Base-by-base conservation (phyloP, 1,140 invertebrate genomes). In the Ganaspis sp. region DNA sequence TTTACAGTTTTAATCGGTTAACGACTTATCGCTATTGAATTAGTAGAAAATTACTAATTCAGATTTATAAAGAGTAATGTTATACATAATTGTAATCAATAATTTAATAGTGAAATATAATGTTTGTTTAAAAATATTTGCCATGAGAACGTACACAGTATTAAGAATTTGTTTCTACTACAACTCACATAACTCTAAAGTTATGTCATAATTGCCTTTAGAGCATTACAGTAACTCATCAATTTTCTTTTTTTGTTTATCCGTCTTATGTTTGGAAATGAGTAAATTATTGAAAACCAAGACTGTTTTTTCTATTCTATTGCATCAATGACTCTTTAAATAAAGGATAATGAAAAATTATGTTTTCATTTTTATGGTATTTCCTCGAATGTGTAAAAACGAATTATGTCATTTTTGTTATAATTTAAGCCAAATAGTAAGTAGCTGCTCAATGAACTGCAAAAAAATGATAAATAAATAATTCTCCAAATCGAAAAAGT, bases 201-300 rank as follows among this genome's bases (percentile, higher is more conserved):
- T 69, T 74, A 74, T 53, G 19, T 53, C 17, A 58, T 49, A 26
- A 58, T 23, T 9, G n/a, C 2, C 53, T 58, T 58, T 21, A 9
- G 19, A 58, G 53, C 9, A 19, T 21, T 23, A 21, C 9, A 23
- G 4, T 23, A 21, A 21, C 53, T 21, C 53, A 58, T 58, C 53
- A 58, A 58, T 58, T 21, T 58, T 23, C 17, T 5, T 23, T 54
- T 23, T 37, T 49, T 38, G 23, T 64, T 58, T 40, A 38, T 53
- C 12, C 19, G 6, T 69, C 23, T 45, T n/a, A 53, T 79, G 9
- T 37, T 45, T 49, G 12, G 34, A 69, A 69, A 74, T 49, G 8
- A 17, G 17, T 38, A 70, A 17, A 37, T 2, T 38, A 34, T 37
- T 21, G 64, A 34, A 11, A 69, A 69, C 23, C 11, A 45, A 15